Base-by-base conservation (phyloP, 2,113 vertebrate species). In the Lepus americanus region DNA sequence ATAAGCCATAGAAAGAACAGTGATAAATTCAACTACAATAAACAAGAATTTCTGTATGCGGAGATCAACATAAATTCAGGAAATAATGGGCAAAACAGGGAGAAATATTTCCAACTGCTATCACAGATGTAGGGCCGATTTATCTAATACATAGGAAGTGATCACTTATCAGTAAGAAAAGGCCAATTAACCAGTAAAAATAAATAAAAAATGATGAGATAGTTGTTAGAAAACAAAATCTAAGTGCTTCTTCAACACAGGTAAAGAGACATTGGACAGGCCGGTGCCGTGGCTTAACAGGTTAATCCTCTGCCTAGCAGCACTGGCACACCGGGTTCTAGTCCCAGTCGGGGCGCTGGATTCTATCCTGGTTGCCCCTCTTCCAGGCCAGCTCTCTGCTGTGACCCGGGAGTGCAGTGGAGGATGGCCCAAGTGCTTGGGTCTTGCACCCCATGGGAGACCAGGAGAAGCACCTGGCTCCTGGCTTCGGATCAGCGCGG, bases 11-110 rank as follows among this genome's bases (percentile, higher is more conserved):
- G 72, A 84, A 70, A 85, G 64, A 88, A 88, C 25, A 73, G 3
- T 84, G 22, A 53, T 39, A 55, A 80, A 72, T 67, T 90, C 31
- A 39, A 39, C 74, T 67, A 73, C 53, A 59, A 33, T n/a, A 76
- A 88, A 31, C 49, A 59, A 78, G 36, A 77, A 77, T 87, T 94
- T 94, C 23, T 87, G n/a, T 29, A 55, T 36, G 31, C 12, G 2
- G 67, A 90, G 67, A 76, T 82, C 55, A 72, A 67, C 25, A 44
- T 44, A 59, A 83, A 72, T 92, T 84, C 39, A 94, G 79, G 72
- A 89, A 84, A 73, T 69, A 73, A 70, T 66, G 23, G 64, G 36
- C 10, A 76, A 78, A 64, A 55, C 13, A 80, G 14, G 78, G 39
- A 69, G 49, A 86, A 77, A 78, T 81, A 61, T 92, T 89, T 81